Evolutionary conservation across 2,113 vertebrate species (phyloP).

Genomic region (Xiphophorus maculatus): DNA sequence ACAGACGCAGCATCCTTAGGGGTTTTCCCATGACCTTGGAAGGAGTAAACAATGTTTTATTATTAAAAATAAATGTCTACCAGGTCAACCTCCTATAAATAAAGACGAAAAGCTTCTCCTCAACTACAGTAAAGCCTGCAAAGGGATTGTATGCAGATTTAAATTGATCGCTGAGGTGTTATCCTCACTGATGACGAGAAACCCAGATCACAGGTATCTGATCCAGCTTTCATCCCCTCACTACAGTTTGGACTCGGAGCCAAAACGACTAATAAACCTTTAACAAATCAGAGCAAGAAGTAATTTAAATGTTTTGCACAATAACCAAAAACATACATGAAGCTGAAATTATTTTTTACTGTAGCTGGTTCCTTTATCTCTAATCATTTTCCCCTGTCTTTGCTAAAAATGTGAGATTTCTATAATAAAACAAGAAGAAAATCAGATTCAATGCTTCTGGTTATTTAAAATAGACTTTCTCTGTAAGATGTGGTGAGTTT

Average conservation of each 20-base stretch:
- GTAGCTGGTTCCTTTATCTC: neutral
- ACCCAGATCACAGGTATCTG: neutral
- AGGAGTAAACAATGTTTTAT: constrained; percentile 9
- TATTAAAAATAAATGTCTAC: neutral
- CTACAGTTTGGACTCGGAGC: neutral
- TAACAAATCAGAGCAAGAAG: neutral
- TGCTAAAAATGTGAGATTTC: neutral
- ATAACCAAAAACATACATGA: neutral
- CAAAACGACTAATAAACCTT: neutral
- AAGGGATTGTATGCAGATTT: neutral
- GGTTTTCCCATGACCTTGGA: constrained; percentile 95
- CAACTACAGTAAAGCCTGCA: neutral
- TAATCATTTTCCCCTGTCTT: neutral
- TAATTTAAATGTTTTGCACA: neutral
- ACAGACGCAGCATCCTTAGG: constrained; percentile 98
- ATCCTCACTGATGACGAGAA: neutral
- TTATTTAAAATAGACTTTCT: neutral
- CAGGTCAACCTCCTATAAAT: neutral
- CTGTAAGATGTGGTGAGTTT: neutral
- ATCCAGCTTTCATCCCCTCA: neutral
- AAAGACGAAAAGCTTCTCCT: neutral
- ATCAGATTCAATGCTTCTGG: neutral
- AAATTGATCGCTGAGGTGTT: neutral
- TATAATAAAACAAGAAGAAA: neutral
- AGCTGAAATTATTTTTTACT: neutral